Base-by-base conservation (phyloP, 1,140 invertebrate genomes). In the Brachionus asplanchnoidis region DNA sequence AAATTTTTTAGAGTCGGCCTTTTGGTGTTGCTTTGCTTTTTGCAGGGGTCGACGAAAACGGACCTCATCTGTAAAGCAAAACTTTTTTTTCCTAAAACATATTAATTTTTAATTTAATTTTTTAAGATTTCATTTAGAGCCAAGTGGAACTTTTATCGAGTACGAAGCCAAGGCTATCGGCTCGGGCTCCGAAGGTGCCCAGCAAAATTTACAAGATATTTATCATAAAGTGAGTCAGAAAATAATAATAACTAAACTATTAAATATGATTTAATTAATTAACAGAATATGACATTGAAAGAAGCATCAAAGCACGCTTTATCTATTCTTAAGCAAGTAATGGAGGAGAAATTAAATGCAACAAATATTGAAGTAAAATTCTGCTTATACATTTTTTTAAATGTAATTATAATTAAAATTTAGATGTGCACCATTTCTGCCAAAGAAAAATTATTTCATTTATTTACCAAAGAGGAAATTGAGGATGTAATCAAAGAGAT, bases 111-210 rank as follows among this genome's bases (percentile, higher is more conserved):
- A 36, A 50, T 28, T 82, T 36, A 4, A 42, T 73, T 32, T 85
- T 85, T 85, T n/a, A 78, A 91, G 91, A 79, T 98, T 94, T 91
- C 97, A 99, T 89, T 96, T 99, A 94, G 98, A 99, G 91, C 98
- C 98, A 8, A 98, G 96, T 28, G 93, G 93, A 26, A 99, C 97
- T 5, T 99, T 97, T 91, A 95, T 99, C 66, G 94, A 97, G 87
- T 99, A 96, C 91, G 94, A 97, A 89, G 98, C 97, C 17, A 99
- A 99, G 91, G 97, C 98, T 4, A 99, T 99, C 88, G 98, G 98
- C 0, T 99, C 97, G 1, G 98, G 97, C 66, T 98, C 95, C 87
- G 98, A 99, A 91, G 98, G 97, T 6, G 98, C 98, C 83, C 97
- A 99, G 88, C 97, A 99, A 89, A 96, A 95, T 86, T 92, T 97